These are phyloP conservation scores for Papilio aristodemus DNA, from an alignment of 1,140 invertebrate genomes.

Conservation along the genomic window DNA sequence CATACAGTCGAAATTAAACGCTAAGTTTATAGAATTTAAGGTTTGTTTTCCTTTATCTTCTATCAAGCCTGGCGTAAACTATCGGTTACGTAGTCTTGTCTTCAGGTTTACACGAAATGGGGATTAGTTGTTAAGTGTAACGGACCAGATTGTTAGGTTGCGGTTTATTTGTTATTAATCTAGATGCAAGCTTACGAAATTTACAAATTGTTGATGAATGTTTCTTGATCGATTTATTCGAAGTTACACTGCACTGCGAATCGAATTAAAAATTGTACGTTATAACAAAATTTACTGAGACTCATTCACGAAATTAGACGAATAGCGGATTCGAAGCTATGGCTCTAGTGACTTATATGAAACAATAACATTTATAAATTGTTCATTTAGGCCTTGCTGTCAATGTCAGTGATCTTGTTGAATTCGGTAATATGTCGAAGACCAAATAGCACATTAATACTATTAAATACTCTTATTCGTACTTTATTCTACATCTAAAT, in stretches of 20 bases:
- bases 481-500: neutral
- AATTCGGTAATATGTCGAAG: too few species aligned
- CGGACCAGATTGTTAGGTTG: conserved; percentile 26
- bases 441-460: too few species aligned
- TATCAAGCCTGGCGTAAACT: conserved; percentile 43
- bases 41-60: conserved; percentile 22
- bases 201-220: too few species aligned
- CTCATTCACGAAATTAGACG: neutral
- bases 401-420: too few species aligned
- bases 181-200: neutral
- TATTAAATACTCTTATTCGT: neutral
- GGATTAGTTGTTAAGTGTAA: conserved; percentile 51
- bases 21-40: conserved; percentile 21
- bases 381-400: too few species aligned
- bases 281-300: too few species aligned
- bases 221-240: too few species aligned
- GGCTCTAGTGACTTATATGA: too few species aligned
- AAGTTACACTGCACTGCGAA: too few species aligned
- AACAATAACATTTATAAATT: too few species aligned
- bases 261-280: too few species aligned
- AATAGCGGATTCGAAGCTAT: too few species aligned
- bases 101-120: conserved; percentile 45
- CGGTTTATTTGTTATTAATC: conserved; percentile 17
- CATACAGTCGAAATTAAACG: conserved; percentile 32
- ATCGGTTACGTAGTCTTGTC: conserved; percentile 51